Conservation (phyloP, 2,113 vertebrate genomes). For the Heterotis niloticus region DNA sequence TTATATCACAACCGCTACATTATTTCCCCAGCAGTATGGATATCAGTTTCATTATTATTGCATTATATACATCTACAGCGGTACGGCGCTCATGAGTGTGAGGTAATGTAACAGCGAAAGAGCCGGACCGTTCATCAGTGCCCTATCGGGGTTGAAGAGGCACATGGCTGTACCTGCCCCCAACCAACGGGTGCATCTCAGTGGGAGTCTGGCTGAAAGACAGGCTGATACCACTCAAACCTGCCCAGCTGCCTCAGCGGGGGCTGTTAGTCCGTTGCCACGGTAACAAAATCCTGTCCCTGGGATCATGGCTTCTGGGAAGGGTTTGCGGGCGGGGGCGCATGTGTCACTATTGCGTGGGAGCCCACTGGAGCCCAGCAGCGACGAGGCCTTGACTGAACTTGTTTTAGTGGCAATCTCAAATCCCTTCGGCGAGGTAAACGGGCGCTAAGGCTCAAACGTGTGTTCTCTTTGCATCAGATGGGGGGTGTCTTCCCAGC, state of each 20-base stretch:
- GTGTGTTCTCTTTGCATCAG: conserved; percentile 19
- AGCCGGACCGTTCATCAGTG: background rate
- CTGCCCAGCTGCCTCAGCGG: conserved; percentile 62
- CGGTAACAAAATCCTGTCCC: conserved; percentile 10
- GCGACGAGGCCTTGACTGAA: background rate
- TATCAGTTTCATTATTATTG: too few relatives aligned
- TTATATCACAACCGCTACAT: too few relatives aligned
- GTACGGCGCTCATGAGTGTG: too few relatives aligned
- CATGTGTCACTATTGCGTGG: background rate
- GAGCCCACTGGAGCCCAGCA: background rate
- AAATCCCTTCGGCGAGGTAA: background rate
- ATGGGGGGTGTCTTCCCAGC: too few relatives aligned
- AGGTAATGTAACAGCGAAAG: too few relatives aligned
- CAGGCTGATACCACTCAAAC: background rate
- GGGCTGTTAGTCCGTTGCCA: conserved; percentile 16
- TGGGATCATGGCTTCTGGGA: conserved; percentile 1
- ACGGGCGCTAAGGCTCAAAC: background rate
- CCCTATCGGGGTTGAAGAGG: too few relatives aligned
- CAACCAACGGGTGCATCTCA: too few relatives aligned
- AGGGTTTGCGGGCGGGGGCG: background rate
- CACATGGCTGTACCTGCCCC: too few relatives aligned
- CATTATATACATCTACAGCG: too few relatives aligned
- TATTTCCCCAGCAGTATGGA: too few relatives aligned
- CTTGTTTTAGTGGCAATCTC: background rate
- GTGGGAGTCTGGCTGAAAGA: too few relatives aligned